phyloP scores from a whole-genome alignment of 2,113 vertebrate species.

The Athene noctua region DNA sequence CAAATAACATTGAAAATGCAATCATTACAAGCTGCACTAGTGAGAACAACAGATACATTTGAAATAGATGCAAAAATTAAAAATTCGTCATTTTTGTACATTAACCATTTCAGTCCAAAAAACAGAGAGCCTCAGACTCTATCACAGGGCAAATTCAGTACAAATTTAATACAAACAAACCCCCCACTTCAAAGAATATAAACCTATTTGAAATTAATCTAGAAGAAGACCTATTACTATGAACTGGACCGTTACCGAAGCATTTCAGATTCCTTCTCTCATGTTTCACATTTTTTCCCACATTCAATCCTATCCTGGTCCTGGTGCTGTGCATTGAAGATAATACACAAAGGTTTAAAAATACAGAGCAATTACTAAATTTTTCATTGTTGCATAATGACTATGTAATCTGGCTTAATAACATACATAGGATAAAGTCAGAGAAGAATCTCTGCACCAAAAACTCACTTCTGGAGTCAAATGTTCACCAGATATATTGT shows the following conservation, averaged over 20 bases:
- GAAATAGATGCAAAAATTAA: background rate
- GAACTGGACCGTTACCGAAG: background rate
- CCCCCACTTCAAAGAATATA: background rate
- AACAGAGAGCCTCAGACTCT: background rate
- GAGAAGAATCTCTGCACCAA: background rate
- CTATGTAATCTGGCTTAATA: constrained; percentile 29
- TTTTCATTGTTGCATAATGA: constrained; percentile 30
- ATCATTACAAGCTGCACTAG: background rate
- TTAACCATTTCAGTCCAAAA: background rate
- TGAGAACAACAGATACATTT: background rate
- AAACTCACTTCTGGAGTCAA: background rate
- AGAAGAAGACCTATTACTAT: background rate
- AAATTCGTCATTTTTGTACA: background rate
- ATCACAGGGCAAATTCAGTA: background rate
- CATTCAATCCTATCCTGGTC: background rate
- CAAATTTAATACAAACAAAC: background rate
- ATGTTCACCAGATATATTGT: background rate
- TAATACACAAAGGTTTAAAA: constrained; percentile 49
- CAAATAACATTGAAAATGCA: background rate
- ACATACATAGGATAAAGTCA: background rate
- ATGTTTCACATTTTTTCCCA: background rate
- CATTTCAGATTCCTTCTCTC: background rate
- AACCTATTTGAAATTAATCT: background rate
- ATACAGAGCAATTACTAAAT: constrained; percentile 35
- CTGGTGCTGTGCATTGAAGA: background rate